phyloP scores from a whole-genome alignment of 2,113 vertebrate species.

The Archilochus colubris region DNA sequence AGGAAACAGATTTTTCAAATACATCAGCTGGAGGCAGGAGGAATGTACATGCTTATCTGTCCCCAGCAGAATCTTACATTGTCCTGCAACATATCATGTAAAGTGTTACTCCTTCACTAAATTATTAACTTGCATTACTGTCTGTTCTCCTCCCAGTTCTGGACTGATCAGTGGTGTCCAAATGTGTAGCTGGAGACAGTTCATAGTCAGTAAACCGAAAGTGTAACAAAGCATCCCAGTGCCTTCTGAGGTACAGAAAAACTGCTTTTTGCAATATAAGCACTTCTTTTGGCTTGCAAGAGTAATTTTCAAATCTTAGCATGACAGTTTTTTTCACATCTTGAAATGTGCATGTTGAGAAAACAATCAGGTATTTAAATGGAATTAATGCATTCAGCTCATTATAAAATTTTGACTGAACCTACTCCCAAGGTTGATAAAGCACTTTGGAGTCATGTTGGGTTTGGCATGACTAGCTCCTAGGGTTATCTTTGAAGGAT shows the following conservation, averaged over 20 bases:
- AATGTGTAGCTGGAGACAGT: not conserved
- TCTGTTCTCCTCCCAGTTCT: not conserved
- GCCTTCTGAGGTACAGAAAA: not conserved
- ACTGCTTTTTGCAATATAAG: not conserved
- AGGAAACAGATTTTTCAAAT: not conserved
- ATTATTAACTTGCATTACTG: not conserved
- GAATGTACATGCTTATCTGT: not conserved
- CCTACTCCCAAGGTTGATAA: not conserved
- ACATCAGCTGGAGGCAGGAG: not conserved
- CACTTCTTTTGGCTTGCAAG: not conserved
- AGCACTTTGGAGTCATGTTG: not conserved
- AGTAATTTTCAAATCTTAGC: not conserved
- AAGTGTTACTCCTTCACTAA: rapidly evolving
- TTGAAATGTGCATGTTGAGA: not conserved
- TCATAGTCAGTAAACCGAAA: not conserved
- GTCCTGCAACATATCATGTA: not conserved
- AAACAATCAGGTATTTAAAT: not conserved
- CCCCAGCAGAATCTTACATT: not conserved
- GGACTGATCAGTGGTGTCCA: not conserved
- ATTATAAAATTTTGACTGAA: not conserved
- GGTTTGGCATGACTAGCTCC: not conserved
- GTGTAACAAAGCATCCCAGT: not conserved
- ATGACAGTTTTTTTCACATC: not conserved
- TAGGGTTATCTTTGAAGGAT: not conserved
- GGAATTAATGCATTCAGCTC: not conserved